Base-by-base conservation (phyloP, 2,888 invertebrate genomes). In the Cordilura impudica region DNA sequence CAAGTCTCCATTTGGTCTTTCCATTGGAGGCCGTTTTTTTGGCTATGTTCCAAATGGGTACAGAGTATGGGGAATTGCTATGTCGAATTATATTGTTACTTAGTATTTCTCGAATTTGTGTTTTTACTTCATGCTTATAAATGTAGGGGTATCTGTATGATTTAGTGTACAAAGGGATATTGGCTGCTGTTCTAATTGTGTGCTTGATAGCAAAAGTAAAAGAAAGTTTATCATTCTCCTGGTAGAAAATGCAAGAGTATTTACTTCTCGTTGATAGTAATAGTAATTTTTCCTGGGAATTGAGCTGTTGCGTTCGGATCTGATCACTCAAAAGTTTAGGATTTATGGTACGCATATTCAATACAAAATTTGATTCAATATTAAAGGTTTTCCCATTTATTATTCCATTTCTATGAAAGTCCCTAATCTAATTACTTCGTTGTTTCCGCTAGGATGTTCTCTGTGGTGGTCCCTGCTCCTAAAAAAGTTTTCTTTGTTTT, bases 31-130 rank as follows among this genome's bases (percentile, higher is more conserved):
- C 60, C 35, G 54, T 54, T 23, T 69, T 78, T 29, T 78, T 69
- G 10, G 53, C 19, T 5, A 70, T 65, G n/a, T 65, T 74, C 70
- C 65, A 73, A 5, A 60, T 18, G 10, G 73, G 61, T 54, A 65
- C 56, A 0, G 61, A 54, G 18, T 58, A 77, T 21, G 74, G 67
- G 3, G 72, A 78, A 21, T 71, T 54, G 18, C 60, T 74, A 23
- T 26, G 70, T 10, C 70, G 47, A 14, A 78, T 78, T 53, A 74
- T 74, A 23, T 26, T 19, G 7, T 66, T 65, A 0, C 60, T 54
- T 0, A 79, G 29, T 66, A 79, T 74, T 47, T 79, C 78, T 4
- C 49, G 65, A 10, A 74, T 74, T 54, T 79, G 75, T 5, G 4
- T 45, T 2, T 72, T 12, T 16, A 78, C 67, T 43, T 78, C 67